Evolutionary conservation across 2,113 vertebrate species (phyloP).

Genomic region (Hymenochirus boettgeri): DNA sequence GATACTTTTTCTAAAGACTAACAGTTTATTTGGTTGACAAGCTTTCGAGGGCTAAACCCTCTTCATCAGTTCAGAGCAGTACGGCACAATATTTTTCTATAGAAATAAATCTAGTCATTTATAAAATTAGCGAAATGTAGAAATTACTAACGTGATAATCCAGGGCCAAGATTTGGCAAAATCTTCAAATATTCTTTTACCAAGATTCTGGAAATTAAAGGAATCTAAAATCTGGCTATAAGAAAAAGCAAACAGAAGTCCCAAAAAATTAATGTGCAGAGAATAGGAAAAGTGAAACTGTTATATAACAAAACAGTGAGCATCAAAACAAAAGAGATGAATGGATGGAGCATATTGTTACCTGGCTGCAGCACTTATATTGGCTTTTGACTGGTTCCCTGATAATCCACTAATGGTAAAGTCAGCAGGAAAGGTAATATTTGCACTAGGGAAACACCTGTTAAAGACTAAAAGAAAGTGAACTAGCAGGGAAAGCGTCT

Average conservation of each 20-base stretch:
- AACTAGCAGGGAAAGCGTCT: too few species aligned
- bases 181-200: constrained; percentile 79
- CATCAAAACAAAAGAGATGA: background rate
- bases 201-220: constrained; percentile 68
- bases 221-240: constrained; percentile 44
- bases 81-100: too few species aligned
- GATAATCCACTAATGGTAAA: constrained; percentile 47
- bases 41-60: too few species aligned
- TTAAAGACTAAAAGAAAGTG: constrained; percentile 62
- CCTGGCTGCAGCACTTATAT: constrained; percentile 58
- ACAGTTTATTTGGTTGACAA: too few species aligned
- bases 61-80: too few species aligned
- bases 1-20: too few species aligned
- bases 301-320: background rate
- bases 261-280: background rate
- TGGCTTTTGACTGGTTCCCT: constrained; percentile 44
- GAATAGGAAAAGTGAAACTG: background rate
- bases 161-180: constrained; percentile 81
- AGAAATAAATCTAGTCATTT: too few species aligned
- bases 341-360: constrained; percentile 44
- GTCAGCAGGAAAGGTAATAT: background rate
- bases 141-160: constrained; percentile 80
- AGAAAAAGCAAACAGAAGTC: background rate
- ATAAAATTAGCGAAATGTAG: background rate
- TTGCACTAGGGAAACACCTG: constrained; percentile 67